These are phyloP conservation scores for Polylopha cassiicola DNA, from an alignment of 2,888 invertebrate species.

Conservation along the genomic window DNA sequence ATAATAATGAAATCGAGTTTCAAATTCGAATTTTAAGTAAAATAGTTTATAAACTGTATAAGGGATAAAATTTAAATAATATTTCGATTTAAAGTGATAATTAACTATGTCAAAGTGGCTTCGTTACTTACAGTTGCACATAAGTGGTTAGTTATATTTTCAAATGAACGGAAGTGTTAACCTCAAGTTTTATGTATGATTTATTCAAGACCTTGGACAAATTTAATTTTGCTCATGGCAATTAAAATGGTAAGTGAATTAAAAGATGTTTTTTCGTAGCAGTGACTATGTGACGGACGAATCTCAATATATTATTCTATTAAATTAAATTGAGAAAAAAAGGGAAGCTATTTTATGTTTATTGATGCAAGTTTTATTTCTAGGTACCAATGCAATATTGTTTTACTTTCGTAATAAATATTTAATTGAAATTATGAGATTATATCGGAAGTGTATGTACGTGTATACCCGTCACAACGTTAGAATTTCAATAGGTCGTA, in stretches of 20 bases:
- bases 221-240: slow-evolving; percentile 72
- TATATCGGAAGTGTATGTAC: no score
- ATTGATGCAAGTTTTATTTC: no score
- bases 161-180: slow-evolving; percentile 65
- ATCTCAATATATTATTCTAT: slow-evolving; percentile 19
- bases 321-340: no score
- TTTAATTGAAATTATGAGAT: no score
- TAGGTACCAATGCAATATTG: no score
- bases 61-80: slow-evolving; percentile 10
- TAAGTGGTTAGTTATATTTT: slow-evolving; percentile 48
- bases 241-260: slow-evolving; percentile 68
- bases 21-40: slow-evolving; percentile 20
- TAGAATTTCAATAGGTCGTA: slow-evolving; percentile 14
- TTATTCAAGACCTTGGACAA: slow-evolving; percentile 74
- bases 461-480: no score
- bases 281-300: slow-evolving; percentile 18
- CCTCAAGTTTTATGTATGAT: slow-evolving; percentile 74
- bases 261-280: slow-evolving; percentile 27
- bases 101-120: slow-evolving; percentile 23
- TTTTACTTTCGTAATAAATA: no score
- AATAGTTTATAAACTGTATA: slow-evolving; percentile 19
- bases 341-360: no score
- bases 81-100: slow-evolving; percentile 22
- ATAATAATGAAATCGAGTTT: slow-evolving; percentile 23
- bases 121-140: slow-evolving; percentile 34